Evolutionary conservation across 2,888 invertebrate species (phyloP).

Genomic region (Drosophila trichaetosa): DNA sequence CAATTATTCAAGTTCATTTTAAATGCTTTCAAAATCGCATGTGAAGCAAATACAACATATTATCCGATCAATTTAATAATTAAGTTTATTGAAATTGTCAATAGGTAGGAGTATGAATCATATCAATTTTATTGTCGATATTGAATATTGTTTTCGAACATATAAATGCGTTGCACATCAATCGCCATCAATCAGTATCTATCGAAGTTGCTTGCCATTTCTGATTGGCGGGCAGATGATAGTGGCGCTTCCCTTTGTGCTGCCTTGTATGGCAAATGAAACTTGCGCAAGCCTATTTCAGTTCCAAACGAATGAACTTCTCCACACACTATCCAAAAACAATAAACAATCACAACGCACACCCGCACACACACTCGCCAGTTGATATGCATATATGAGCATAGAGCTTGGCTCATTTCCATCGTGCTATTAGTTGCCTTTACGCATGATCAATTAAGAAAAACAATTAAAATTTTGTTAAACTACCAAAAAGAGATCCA

Average conservation of each 20-base stretch:
- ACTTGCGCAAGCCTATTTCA: slow-evolving; percentile 46
- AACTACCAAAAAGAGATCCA: slow-evolving; percentile 31
- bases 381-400: slow-evolving; percentile 35
- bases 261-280: slow-evolving; percentile 49
- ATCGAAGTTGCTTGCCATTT: slow-evolving; percentile 46
- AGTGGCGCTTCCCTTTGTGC: slow-evolving; percentile 61
- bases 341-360: slow-evolving; percentile 2
- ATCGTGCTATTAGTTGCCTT: slow-evolving; percentile 52
- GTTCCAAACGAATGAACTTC: slow-evolving; percentile 49
- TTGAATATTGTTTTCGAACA: background rate
- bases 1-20: slow-evolving; percentile 30
- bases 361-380: slow-evolving; percentile 13
- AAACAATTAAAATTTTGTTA: slow-evolving; percentile 73
- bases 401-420: slow-evolving; percentile 65
- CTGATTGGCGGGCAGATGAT: slow-evolving; percentile 31
- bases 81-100: slow-evolving; percentile 28
- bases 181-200: slow-evolving; percentile 54
- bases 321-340: background rate
- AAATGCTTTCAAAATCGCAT: slow-evolving; percentile 15
- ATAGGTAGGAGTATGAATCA: slow-evolving; percentile 19
- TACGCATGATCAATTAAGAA: slow-evolving; percentile 78
- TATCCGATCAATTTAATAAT: slow-evolving; percentile 14
- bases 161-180: slow-evolving; percentile 18
- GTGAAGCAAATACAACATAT: slow-evolving; percentile 1
- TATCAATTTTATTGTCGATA: slow-evolving; percentile 8